phyloP scores from a whole-genome alignment of 92 coral and sea anemone genomes.

The Actinostola sp. region DNA sequence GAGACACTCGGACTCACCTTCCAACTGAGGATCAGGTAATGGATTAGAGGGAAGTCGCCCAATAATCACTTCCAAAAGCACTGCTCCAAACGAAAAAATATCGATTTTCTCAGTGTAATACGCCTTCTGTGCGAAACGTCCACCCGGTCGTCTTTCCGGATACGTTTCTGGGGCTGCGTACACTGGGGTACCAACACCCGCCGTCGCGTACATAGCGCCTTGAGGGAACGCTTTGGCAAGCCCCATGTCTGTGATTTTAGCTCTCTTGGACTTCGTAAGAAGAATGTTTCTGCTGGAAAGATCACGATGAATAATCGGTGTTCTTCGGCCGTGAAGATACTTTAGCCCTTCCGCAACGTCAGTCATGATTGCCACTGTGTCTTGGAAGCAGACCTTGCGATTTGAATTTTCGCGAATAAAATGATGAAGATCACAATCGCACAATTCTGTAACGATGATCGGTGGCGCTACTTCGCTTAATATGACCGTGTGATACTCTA shows the following conservation, averaged over 20 bases:
- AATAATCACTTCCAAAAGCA: slow-evolving; percentile 77
- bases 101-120: slow-evolving; percentile 78
- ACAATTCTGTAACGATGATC: slow-evolving; percentile 72
- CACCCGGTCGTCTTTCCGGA: slow-evolving; percentile 36
- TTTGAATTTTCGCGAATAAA: slow-evolving; percentile 41
- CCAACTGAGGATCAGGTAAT: slow-evolving; percentile 57
- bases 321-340: slow-evolving; percentile 54
- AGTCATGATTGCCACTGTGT: slow-evolving; percentile 68
- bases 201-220: slow-evolving; percentile 82
- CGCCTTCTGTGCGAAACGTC: slow-evolving; percentile 32
- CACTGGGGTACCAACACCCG: slow-evolving; percentile 72
- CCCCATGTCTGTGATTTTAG: slow-evolving; percentile 87
- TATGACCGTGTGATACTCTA: slow-evolving; percentile 73
- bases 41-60: slow-evolving; percentile 37
- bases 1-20: too few relatives aligned
- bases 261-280: slow-evolving; percentile 49
- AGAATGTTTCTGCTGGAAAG: slow-evolving; percentile 78
- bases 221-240: slow-evolving; percentile 77
- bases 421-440: slow-evolving; percentile 64
- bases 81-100: slow-evolving; percentile 84
- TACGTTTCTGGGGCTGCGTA: slow-evolving; percentile 90
- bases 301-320: slow-evolving; percentile 78
- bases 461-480: slow-evolving; percentile 63
- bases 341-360: slow-evolving; percentile 77
- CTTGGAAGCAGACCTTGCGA: slow-evolving; percentile 60